Conservation (phyloP, 2,888 invertebrate species). For the Chirona hameri region DNA sequence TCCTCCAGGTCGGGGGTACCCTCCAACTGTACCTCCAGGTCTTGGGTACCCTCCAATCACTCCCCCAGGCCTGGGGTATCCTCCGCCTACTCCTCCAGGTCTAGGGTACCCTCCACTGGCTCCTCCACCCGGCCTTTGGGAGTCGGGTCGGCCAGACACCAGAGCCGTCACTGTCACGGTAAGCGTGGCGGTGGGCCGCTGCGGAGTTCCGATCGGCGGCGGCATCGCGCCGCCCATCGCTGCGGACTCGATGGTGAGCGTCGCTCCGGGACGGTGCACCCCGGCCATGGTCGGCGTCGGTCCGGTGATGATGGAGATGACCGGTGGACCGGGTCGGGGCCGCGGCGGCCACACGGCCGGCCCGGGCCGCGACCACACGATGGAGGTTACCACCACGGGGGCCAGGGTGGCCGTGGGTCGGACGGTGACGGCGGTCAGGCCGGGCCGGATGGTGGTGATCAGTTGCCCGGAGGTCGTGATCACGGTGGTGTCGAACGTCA, state of each 20-base stretch:
- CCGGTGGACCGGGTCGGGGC: neutral
- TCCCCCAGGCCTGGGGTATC: neutral
- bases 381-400: neutral
- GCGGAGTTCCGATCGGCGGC: neutral
- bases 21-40: neutral
- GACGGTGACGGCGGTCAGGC: neutral
- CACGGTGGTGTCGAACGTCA: neutral
- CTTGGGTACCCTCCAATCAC: neutral
- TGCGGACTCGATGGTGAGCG: neutral
- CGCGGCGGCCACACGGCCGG: neutral
- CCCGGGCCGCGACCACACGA: neutral
- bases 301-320: constrained; percentile 1
- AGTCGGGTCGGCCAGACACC: neutral
- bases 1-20: neutral
- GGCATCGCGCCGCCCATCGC: neutral
- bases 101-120: neutral
- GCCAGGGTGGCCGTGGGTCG: neutral
- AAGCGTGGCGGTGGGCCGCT: neutral
- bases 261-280: neutral
- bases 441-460: neutral
- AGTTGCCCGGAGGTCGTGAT: neutral
- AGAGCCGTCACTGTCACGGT: neutral
- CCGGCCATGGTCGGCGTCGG: constrained; percentile 8
- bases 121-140: no score
- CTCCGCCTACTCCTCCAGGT: neutral